A percentile compares a stretch with the other conserved stretches of the same genome.
phyloP scores from a whole-genome alignment of 2,113 vertebrate species.

The Melozone crissalis region DNA sequence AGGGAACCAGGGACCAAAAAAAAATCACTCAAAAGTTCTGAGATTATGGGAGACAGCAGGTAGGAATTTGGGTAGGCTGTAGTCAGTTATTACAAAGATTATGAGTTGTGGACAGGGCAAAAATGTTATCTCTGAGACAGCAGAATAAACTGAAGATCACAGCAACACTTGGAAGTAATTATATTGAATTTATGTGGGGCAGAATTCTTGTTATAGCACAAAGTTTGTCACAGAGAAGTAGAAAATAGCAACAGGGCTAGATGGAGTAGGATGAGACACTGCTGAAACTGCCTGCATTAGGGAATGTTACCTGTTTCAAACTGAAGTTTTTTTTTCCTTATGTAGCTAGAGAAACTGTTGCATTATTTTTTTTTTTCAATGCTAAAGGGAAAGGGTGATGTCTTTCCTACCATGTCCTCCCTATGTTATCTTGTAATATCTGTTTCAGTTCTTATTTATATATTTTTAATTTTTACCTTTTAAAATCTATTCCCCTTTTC shows the following conservation, averaged over 20 bases:
- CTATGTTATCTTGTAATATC: neutral
- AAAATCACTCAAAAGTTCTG: neutral
- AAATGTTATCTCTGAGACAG: neutral
- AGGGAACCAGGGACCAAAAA: neutral
- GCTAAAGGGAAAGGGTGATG: neutral
- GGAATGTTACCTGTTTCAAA: neutral
- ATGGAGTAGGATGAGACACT: neutral
- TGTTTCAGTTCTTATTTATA: neutral
- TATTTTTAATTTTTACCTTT: neutral
- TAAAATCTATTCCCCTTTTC: neutral
- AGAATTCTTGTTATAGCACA: neutral
- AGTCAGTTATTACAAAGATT: neutral
- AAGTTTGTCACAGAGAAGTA: neutral
- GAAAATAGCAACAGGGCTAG: neutral
- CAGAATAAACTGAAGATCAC: neutral
- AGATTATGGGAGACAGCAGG: neutral
- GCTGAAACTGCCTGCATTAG: neutral
- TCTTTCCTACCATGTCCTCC: neutral
- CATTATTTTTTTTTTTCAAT: neutral
- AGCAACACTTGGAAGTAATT: neutral
- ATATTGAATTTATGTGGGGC: neutral
- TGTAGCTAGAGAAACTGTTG: neutral
- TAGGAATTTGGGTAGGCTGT: neutral
- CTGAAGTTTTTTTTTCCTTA: neutral
- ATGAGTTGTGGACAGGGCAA: neutral